A percentile compares a stretch with the other conserved stretches of the same genome.
Conservation (phyloP, 2,113 vertebrate species). For the Mirza zaza region DNA sequence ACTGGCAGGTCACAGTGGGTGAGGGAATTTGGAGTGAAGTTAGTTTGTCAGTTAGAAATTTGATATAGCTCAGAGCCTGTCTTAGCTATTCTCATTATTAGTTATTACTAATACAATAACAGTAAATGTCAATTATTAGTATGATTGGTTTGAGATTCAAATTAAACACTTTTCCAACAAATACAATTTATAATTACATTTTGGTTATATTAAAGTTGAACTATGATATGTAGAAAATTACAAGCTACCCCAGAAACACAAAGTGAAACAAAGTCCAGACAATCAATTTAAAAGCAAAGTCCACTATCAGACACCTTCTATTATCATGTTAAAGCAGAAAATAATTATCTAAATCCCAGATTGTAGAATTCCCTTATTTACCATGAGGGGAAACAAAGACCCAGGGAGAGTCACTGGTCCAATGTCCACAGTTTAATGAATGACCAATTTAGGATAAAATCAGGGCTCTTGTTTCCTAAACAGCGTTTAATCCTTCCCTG, state of each 20-base stretch:
- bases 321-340: neutral
- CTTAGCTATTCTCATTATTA: neutral
- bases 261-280: neutral
- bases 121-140: neutral
- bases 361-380: neutral
- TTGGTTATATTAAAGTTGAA: neutral
- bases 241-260: neutral
- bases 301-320: neutral
- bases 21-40: neutral
- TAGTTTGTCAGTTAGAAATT: neutral
- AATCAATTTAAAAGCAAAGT: neutral
- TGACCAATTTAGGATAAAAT: neutral
- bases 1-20: neutral
- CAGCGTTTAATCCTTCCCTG: neutral
- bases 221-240: neutral
- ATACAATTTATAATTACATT: conserved; percentile 8
- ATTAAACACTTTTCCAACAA: neutral
- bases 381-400: neutral
- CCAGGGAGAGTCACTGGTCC: neutral
- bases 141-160: neutral
- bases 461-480: neutral
- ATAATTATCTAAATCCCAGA: neutral
- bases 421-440: neutral
- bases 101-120: neutral
- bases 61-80: neutral